Evolutionary conservation across 2,888 invertebrate genomes (phyloP), one percentile per base, ranked within the genome.

Genomic region (Aspidiotus rigidus): DNA sequence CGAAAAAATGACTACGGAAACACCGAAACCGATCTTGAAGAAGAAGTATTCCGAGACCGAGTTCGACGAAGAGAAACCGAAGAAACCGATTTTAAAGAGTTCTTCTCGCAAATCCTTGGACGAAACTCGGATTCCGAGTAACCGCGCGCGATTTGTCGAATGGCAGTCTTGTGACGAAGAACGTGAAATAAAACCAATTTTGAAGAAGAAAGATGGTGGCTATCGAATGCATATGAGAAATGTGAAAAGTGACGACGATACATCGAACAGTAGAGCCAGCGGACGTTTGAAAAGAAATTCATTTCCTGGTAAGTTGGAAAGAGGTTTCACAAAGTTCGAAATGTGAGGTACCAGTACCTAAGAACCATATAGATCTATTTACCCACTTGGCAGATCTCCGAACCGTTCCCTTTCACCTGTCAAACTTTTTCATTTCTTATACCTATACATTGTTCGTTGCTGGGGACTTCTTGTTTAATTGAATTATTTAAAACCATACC

Each of bases 21-120:
- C 74, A 74, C 80, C 81, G 1, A 77, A 79, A 77, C 92, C 93
- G 6, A 93, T 93, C 75, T 78, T 93, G 54, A 93, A 93, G 79
- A 93, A 93, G 80, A 92, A 93, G 54, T 54, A 16, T 28, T 55
- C 61, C 1, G 75, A 75, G 59, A 78, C 78, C 69, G 80, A 79
- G 69, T 76, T 76, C 39, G 72, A 73, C 75, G 87, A 85, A 62
- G 89, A 87, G 74, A 82, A 84, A 74, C 86, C 86, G 0, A 86
- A 84, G 75, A 85, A 83, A 75, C 89, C 91, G 40, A 92, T 92
- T 74, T 79, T 92, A 55, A 92, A 91, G 77, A 83, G 55, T 15
- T 39, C 84, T 61, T 84, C 86, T n/a, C 55, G 63, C 7, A 63
- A 56, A 49, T 69, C 63, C 7, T 15, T 42, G 40, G 55, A 60